Base-by-base conservation (phyloP, 2,888 invertebrate genomes). In the Craniophora ligustri region DNA sequence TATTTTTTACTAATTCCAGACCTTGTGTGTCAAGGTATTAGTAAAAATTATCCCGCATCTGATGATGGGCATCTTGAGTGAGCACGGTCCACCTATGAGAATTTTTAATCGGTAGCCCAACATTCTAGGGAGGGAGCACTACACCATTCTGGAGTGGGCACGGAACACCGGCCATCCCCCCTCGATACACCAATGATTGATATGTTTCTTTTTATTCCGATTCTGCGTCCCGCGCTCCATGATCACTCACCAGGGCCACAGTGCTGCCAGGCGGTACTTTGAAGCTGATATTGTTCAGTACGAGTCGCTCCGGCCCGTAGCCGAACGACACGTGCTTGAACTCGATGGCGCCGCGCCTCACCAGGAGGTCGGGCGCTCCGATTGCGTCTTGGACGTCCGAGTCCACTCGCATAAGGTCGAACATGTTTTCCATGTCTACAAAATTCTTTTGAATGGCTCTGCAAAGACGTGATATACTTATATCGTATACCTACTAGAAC, bases 351-450 rank as follows among this genome's bases (percentile, higher is more conserved):
- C 97, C 98, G 46, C 95, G 95, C 34, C 95, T 94, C 7, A 97
- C 91, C 2, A 94, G 73, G 39, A 99, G 86, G 0, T 95, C 95
- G 0, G 95, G 95, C 6, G 98, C 98, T 46, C 97, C 96, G 0
- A 96, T 95, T 0, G 96, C 95, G 89, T 99, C 98, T 2, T 95
- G 94, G 16, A 99, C 95, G 93, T 99, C 99, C 46, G 97, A 95
- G 35, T 97, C 95, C 79, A 98, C 98, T 30, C 96, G 95, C 78
- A 99, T 94, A 61, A 99, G 89, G 73, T 99, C 99, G 85, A 99
- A 98, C 99, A 99, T 99, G 87, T 99, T 99, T 89, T 99, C 99
- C 99, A 99, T 99, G 82, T 99, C 99, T 13, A 99, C 96, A 81
- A 99, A 99, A 82, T 98, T 98, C 92, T 98, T 98, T 85, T 99